Percentiles rank a stretch among this genome's conserved stretches.
These are phyloP conservation scores for Pipistrellus pygmaeus DNA, from an alignment of 2,797 vertebrate genomes.

Conservation along the genomic window DNA sequence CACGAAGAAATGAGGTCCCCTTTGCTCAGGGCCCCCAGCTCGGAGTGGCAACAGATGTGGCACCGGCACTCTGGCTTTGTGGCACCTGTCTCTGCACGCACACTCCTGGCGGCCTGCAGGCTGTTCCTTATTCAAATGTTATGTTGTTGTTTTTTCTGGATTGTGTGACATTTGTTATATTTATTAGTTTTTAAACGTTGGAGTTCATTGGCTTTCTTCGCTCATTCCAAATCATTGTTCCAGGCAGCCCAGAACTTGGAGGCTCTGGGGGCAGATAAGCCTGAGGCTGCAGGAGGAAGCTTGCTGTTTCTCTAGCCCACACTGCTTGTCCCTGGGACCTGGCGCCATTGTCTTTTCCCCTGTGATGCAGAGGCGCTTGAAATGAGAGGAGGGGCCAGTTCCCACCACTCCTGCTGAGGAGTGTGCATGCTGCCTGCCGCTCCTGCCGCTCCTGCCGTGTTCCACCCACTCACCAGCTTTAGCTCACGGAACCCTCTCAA, in stretches of 20 bases:
- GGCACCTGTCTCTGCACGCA: fast-evolving
- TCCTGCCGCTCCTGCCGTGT: background rate
- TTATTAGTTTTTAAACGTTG: background rate
- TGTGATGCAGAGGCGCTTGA: fast-evolving
- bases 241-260: background rate
- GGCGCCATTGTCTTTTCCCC: background rate
- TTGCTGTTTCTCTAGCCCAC: background rate
- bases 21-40: background rate
- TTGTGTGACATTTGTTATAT: background rate
- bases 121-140: background rate
- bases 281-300: background rate
- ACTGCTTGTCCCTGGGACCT: too few species aligned
- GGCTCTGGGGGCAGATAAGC: background rate
- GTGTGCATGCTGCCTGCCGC: background rate
- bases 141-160: background rate
- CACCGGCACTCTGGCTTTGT: fast-evolving
- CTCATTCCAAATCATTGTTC: background rate
- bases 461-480: too few species aligned
- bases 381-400: background rate
- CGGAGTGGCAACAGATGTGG: background rate
- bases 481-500: background rate
- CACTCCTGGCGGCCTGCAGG: background rate
- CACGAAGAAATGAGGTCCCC: background rate
- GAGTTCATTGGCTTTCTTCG: background rate
- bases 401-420: fast-evolving